Conservation (phyloP, 2,797 vertebrate genomes). For the Potorous gilbertii region DNA sequence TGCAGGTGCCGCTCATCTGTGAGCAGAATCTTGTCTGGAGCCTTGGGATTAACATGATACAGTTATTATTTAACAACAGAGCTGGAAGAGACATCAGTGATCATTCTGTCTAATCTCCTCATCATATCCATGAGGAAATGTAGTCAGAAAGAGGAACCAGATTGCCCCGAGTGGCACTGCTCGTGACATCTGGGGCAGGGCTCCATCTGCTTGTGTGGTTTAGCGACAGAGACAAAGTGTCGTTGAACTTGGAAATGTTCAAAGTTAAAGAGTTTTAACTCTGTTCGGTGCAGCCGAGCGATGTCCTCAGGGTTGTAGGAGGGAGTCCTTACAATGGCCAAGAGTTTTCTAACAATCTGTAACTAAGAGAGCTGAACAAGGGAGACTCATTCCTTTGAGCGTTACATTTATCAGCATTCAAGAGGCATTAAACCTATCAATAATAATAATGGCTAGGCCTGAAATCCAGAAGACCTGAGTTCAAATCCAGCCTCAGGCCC, state of each 20-base stretch:
- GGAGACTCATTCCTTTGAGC: neutral
- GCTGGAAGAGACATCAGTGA: neutral
- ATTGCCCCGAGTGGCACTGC: accelerated
- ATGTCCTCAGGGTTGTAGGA: neutral
- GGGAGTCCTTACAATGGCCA: neutral
- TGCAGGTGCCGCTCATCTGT: neutral
- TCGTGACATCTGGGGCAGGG: neutral
- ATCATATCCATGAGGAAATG: neutral
- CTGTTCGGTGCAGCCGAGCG: too few relatives aligned
- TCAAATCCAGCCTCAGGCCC: neutral
- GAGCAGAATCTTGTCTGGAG: neutral
- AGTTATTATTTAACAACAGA: too few relatives aligned
- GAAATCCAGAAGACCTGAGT: neutral
- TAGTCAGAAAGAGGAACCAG: neutral
- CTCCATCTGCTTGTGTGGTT: neutral
- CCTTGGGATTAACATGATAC: too few relatives aligned
- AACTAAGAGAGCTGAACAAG: neutral
- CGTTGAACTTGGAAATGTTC: neutral
- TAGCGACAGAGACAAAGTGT: neutral
- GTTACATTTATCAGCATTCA: neutral
- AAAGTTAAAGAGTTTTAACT: neutral
- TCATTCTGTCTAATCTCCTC: neutral
- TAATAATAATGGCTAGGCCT: neutral
- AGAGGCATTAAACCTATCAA: neutral
- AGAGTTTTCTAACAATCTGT: neutral